Evolutionary conservation across 1,140 invertebrate genomes (phyloP).

Genomic region (Caerostris extrusa): DNA sequence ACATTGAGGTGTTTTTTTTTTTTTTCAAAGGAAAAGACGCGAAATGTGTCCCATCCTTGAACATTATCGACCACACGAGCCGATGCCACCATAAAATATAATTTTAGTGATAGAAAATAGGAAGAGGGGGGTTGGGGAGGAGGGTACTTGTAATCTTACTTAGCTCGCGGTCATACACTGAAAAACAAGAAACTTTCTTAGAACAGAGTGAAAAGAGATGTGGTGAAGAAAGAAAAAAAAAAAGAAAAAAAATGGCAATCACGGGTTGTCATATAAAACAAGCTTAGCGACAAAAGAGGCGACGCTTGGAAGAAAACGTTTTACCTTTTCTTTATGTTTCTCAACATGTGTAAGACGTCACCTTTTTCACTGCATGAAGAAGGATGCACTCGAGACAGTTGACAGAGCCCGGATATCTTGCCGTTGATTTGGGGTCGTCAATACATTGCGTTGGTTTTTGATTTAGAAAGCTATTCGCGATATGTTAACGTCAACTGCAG

Average conservation of each 20-base stretch:
- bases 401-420: not conserved
- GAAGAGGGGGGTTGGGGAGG: not conserved
- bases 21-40: not conserved
- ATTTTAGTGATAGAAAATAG: not conserved
- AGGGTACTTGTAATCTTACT: not conserved
- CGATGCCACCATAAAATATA: slow-evolving; percentile 22
- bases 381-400: slow-evolving; percentile 11
- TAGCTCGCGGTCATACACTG: not conserved
- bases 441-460: slow-evolving; percentile 2
- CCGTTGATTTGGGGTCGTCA: not conserved
- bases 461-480: not conserved
- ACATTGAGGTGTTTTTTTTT: not conserved
- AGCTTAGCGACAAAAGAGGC: slow-evolving; percentile 67
- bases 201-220: not conserved
- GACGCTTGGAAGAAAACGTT: slow-evolving; percentile 21
- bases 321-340: slow-evolving; percentile 47
- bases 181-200: not conserved
- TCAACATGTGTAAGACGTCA: slow-evolving; percentile 57
- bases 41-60: not conserved
- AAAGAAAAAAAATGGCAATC: slow-evolving; percentile 1
- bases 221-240: not conserved
- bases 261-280: slow-evolving; percentile 65
- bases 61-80: not conserved
- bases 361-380: slow-evolving; percentile 33
- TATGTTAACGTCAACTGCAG: not conserved